These are phyloP conservation scores for Hippoglossus hippoglossus DNA, from an alignment of 2,797 vertebrate genomes.

Conservation along the genomic window DNA sequence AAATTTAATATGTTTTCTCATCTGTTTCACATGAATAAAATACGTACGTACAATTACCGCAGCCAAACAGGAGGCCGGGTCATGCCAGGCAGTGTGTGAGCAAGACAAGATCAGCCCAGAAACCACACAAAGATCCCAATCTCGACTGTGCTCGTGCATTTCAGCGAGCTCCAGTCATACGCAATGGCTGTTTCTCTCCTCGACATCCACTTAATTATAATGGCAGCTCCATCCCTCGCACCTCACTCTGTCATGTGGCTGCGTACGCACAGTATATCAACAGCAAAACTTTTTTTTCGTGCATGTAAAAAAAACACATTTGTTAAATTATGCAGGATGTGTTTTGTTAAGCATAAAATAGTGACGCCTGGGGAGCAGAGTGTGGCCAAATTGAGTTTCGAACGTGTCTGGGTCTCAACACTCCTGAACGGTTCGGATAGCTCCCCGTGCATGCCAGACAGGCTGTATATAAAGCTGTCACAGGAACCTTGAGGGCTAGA, in stretches of 20 bases:
- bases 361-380: conserved; percentile 32
- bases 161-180: conserved; percentile 26
- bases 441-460: conserved; percentile 74
- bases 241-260: conserved; percentile 45
- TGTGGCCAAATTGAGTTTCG: conserved; percentile 63
- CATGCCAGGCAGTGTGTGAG: conserved; percentile 50
- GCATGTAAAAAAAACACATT: conserved; percentile 40
- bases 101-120: conserved; percentile 64
- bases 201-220: conserved; percentile 49
- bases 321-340: conserved; percentile 44
- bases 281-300: not conserved
- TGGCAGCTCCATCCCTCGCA: conserved; percentile 49
- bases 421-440: conserved; percentile 73
- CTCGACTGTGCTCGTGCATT: conserved; percentile 31
- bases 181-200: conserved; percentile 38
- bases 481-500: conserved; percentile 73
- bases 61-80: conserved; percentile 54
- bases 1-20: conserved; percentile 80
- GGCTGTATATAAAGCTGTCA: conserved; percentile 83
- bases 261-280: conserved; percentile 13
- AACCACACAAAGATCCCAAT: conserved; percentile 67
- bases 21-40: conserved; percentile 66
- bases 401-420: conserved; percentile 71
- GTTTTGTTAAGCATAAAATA: conserved; percentile 54
- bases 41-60: conserved; percentile 32